A percentile compares a stretch with the other conserved stretches of the same genome.
phyloP scores from a whole-genome alignment of 2,888 invertebrate species.

The Esperia sulphurella region DNA sequence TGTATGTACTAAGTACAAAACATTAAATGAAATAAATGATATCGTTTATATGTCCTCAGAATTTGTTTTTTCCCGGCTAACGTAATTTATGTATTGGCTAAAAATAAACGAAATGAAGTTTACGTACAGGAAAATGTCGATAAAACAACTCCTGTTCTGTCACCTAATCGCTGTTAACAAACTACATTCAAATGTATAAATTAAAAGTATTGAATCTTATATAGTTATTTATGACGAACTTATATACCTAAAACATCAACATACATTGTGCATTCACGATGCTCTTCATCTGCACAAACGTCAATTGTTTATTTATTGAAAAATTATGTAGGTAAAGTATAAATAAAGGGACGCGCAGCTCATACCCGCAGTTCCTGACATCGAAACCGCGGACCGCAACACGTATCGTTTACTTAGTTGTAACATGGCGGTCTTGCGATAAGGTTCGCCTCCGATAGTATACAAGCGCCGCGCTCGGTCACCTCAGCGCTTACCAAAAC shows the following conservation, averaged over 20 bases:
- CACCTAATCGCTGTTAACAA: not conserved
- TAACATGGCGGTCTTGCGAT: slow-evolving; percentile 48
- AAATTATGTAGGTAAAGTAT: slow-evolving; percentile 21
- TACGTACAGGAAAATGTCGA: too few species aligned
- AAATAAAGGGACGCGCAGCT: slow-evolving; percentile 42
- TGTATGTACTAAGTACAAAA: too few species aligned
- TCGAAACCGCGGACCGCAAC: slow-evolving; percentile 37
- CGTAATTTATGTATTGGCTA: too few species aligned
- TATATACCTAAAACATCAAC: too few species aligned
- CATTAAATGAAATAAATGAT: not conserved
- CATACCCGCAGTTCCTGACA: slow-evolving; percentile 49
- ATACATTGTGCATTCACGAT: slow-evolving; percentile 28
- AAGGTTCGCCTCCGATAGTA: slow-evolving; percentile 49
- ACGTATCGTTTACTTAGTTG: slow-evolving; percentile 38
- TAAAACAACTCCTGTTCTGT: too few species aligned
- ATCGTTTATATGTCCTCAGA: not conserved
- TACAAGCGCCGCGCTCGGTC: slow-evolving; percentile 38
- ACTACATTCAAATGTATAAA: not conserved
- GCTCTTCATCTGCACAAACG: slow-evolving; percentile 35
- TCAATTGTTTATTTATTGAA: slow-evolving; percentile 47
- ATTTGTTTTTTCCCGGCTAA: not conserved
- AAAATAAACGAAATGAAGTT: too few species aligned
- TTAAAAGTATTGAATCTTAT: slow-evolving; percentile 5
- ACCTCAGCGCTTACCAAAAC: slow-evolving; percentile 21
- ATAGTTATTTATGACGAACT: too few species aligned